Base-by-base conservation (phyloP, 2,113 vertebrate species). In the Ammodytes dubius region DNA sequence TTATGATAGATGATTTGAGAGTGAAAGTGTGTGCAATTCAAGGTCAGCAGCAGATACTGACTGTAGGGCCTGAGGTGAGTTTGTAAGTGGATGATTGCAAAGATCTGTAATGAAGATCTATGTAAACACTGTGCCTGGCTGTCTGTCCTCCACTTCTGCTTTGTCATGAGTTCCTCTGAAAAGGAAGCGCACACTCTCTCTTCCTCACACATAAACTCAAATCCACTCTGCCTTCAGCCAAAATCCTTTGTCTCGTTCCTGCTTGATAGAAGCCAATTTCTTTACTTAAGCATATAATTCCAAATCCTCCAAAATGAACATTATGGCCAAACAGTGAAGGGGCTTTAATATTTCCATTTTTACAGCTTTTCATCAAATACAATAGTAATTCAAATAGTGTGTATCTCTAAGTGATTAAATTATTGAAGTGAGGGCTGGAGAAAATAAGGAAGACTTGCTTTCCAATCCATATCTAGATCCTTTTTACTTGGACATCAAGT, bases 1-100 rank as follows among this genome's bases (percentile, higher is more conserved):
- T 79, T 81, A 85, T 91, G 87, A 92, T 66, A 60, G 81, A 92
- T 89, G 75, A 90, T 85, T 92, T 81, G 43, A 77, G n/a, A 74
- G 43, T 57, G 70, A 83, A 70, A 12, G 6, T 53, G 57, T 49
- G 46, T 35, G 40, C 53, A 65, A 72, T 80, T 87, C 85, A 91
- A 92, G 89, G 89, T 93, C 86, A 85, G 85, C 86, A 85, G 85
- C 61, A 81, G 86, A 83, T 79, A 82, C 49, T 8, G 68, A 67
- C 63, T 74, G 54, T 37, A 76, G 76, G 43, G 49, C n/a, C 1
- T 43, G 40, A 74, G 61, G 59, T 68, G 67, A 68, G 73, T 80
- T 80, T 53, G 58, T 58, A 76, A 73, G n/a, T 54, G 71, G 77
- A 78, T 69, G 71, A 87, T 67, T 82, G 54, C 82, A 27, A 15